A percentile compares a stretch with the other conserved stretches of the same genome.
Evolutionary conservation across 2,888 invertebrate genomes (phyloP).

Genomic region (Polydrusus pterygomalis): DNA sequence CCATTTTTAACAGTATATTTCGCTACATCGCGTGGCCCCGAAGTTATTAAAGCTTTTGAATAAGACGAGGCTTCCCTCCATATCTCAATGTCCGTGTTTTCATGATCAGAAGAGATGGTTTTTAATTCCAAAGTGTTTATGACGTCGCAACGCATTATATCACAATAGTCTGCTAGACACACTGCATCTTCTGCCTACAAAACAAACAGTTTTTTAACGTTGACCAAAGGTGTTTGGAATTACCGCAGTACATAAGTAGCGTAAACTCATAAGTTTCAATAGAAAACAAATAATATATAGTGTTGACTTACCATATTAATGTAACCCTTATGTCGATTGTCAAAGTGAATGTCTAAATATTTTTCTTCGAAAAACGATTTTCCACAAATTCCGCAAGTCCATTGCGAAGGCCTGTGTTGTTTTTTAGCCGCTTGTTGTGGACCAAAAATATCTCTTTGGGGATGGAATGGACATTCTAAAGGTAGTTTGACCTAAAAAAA

Average conservation of each 20-base stretch:
- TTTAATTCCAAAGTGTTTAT: conserved; percentile 83
- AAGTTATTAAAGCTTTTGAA: conserved; percentile 76
- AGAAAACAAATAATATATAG: not conserved
- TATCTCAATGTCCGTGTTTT: conserved; percentile 87
- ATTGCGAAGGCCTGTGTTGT: conserved; percentile 89
- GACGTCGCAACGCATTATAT: conserved; percentile 96
- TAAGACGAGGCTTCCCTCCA: conserved; percentile 87
- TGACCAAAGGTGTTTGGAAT: not conserved
- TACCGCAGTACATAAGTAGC: not conserved
- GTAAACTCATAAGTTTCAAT: not conserved
- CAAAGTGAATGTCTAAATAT: conserved; percentile 91
- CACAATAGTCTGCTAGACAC: conserved; percentile 95
- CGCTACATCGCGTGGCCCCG: conserved; percentile 69
- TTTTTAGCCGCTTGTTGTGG: conserved; percentile 90
- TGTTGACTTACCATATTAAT: conserved; percentile 81
- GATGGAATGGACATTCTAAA: conserved; percentile 92
- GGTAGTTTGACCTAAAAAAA: conserved; percentile 74
- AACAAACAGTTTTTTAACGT: no score
- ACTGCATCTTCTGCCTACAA: conserved; percentile 93
- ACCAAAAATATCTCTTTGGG: conserved; percentile 89
- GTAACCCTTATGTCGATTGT: conserved; percentile 88
- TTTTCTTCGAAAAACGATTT: conserved; percentile 93
- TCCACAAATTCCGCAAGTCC: conserved; percentile 93
- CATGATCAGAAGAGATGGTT: conserved; percentile 79
- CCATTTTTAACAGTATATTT: conserved; percentile 68